phyloP scores from a whole-genome alignment of 2,113 vertebrate species.

The Cephalopholis sonnerati region DNA sequence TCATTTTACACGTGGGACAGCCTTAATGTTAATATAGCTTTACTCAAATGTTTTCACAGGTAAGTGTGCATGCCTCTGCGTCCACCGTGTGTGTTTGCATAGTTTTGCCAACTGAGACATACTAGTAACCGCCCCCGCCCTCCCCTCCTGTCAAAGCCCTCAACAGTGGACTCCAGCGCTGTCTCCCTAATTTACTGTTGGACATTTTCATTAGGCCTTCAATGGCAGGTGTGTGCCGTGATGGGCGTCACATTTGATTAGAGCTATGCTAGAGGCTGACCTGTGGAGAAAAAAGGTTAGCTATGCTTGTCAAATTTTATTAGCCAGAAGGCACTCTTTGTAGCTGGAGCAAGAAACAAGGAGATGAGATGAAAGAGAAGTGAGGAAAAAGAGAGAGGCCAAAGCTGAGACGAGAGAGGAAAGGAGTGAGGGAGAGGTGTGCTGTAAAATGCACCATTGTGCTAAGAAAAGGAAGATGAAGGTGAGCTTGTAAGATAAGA shows the following conservation, averaged over 20 bases:
- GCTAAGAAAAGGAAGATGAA: constrained; percentile 30
- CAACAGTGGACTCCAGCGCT: constrained; percentile 41
- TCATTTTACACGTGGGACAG: constrained; percentile 14
- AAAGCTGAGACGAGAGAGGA: constrained; percentile 26
- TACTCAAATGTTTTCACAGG: constrained; percentile 24
- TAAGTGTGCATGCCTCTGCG: not conserved
- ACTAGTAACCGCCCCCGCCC: not conserved
- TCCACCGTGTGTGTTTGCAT: constrained; percentile 22
- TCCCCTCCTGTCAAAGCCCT: constrained; percentile 45
- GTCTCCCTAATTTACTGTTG: constrained; percentile 74
- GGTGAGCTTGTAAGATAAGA: constrained; percentile 36
- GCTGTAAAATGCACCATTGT: constrained; percentile 21
- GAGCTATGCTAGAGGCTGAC: constrained; percentile 72
- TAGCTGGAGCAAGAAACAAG: constrained; percentile 46
- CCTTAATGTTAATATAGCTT: not conserved
- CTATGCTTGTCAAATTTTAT: constrained; percentile 83
- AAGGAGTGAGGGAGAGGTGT: constrained; percentile 6
- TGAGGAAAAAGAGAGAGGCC: constrained; percentile 34
- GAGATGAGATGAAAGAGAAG: constrained; percentile 71
- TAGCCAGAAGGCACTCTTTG: constrained; percentile 72
- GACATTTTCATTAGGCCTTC: constrained; percentile 82
- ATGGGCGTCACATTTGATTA: constrained; percentile 83
- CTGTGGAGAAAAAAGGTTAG: constrained; percentile 81
- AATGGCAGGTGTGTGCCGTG: constrained; percentile 77
- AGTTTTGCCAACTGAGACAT: constrained; percentile 35